Evolutionary conservation across 2,888 invertebrate genomes (phyloP).

Genomic region (Microplitis manilae): DNA sequence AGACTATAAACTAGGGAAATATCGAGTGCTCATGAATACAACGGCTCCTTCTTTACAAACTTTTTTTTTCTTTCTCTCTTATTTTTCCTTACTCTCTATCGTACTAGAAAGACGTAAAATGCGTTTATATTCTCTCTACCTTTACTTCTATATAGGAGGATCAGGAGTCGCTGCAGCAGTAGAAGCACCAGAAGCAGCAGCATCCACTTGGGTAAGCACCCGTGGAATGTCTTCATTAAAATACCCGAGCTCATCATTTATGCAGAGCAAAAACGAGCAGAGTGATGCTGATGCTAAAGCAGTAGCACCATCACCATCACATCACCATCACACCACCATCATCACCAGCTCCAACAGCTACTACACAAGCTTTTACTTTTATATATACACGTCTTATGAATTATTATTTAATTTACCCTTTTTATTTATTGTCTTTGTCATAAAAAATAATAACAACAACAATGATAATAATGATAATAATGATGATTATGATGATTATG

Average conservation of each 20-base stretch:
- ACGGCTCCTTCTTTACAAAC: not conserved
- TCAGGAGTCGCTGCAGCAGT: slow-evolving; percentile 16
- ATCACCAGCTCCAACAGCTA: too few relatives aligned
- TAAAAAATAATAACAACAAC: not conserved
- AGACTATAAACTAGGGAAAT: slow-evolving; percentile 42
- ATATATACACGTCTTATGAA: too few relatives aligned
- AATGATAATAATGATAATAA: too few relatives aligned
- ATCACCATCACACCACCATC: slow-evolving; percentile 30
- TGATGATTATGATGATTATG: too few relatives aligned
- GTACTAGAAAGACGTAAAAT: slow-evolving; percentile 29
- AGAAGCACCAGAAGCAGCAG: slow-evolving; percentile 33
- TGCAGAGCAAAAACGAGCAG: slow-evolving; percentile 66
- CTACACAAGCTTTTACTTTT: too few relatives aligned
- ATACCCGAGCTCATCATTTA: slow-evolving; percentile 67
- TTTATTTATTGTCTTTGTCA: too few relatives aligned
- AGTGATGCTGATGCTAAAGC: slow-evolving; percentile 22
- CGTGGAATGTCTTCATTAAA: slow-evolving; percentile 69
- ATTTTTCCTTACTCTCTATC: slow-evolving; percentile 22
- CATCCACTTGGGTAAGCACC: slow-evolving; percentile 54
- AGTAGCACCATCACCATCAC: slow-evolving; percentile 40
- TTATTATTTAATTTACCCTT: too few relatives aligned
- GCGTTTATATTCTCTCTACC: slow-evolving; percentile 10
- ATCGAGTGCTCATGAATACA: not conserved
- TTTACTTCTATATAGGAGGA: slow-evolving; percentile 10
- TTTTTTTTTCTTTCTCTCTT: not conserved